A percentile compares a stretch with the other conserved stretches of the same genome.
phyloP scores from a whole-genome alignment of 1,140 invertebrate species.

The Helicorthomorpha holstii region DNA sequence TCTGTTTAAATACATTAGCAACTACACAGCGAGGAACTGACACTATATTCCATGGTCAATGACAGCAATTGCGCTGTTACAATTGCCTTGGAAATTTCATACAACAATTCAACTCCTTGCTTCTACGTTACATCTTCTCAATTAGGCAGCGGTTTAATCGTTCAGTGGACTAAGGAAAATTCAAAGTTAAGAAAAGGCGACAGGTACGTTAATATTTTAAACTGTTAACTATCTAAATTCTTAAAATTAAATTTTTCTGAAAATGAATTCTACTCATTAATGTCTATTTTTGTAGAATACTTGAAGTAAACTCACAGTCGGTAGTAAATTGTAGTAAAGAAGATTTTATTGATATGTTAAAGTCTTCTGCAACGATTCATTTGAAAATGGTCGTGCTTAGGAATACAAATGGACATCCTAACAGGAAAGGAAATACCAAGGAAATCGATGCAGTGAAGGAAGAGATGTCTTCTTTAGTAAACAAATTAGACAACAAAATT shows the following conservation, averaged over 20 bases:
- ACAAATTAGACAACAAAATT: constrained; percentile 6
- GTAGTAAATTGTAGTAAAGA: constrained; percentile 40
- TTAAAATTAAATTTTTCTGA: constrained; percentile 3
- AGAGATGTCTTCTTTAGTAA: constrained; percentile 1
- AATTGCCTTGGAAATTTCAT: constrained; percentile 44
- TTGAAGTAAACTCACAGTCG: constrained; percentile 66
- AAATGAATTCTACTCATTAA: not conserved
- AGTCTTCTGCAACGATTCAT: not conserved
- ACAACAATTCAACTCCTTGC: constrained; percentile 42
- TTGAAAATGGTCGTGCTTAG: not conserved
- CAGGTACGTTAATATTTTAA: constrained; percentile 30
- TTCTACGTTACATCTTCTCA: constrained; percentile 40
- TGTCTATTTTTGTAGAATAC: constrained; percentile 34
- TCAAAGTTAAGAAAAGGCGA: constrained; percentile 54
- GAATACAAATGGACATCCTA: not conserved
- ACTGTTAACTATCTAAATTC: not conserved
- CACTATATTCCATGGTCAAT: not conserved
- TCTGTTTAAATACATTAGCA: not conserved
- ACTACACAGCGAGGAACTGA: not conserved
- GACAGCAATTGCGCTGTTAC: constrained; percentile 30
- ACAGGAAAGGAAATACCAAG: not conserved
- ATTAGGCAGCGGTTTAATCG: constrained; percentile 38
- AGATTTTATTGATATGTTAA: not conserved
- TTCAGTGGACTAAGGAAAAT: constrained; percentile 59
- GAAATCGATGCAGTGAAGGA: constrained; percentile 3